Percentiles rank a stretch among this genome's conserved stretches.
phyloP scores from a whole-genome alignment of 2,113 vertebrate species.

The Grallaria varia region DNA sequence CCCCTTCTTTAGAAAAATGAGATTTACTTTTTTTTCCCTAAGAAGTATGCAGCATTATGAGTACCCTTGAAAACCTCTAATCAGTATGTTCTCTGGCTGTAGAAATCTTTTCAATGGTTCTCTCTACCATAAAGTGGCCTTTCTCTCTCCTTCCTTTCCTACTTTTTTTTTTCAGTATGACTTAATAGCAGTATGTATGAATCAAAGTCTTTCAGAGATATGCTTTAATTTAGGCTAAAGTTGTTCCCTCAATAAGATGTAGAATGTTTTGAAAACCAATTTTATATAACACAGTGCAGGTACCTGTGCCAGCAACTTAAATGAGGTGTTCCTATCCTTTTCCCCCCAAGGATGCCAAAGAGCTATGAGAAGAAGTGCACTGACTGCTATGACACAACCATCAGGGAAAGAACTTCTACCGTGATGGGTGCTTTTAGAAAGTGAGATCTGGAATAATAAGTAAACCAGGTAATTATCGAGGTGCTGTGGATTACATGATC shows the following conservation, averaged over 20 bases:
- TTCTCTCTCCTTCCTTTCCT: not conserved
- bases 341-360: not conserved
- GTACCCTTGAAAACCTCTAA: constrained; percentile 4
- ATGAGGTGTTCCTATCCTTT: not conserved
- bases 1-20: not conserved
- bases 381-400: not conserved
- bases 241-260: not conserved
- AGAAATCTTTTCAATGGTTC: not conserved
- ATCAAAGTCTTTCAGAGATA: not conserved
- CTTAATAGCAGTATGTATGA: not conserved
- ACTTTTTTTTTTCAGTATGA: not conserved
- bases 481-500: not conserved
- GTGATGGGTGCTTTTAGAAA: not conserved
- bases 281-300: not conserved
- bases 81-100: not conserved
- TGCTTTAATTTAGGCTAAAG: not conserved
- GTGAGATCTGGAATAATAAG: not conserved
- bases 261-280: not conserved
- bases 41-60: not conserved
- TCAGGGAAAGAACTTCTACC: accelerated
- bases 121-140: not conserved
- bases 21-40: not conserved
- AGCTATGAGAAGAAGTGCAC: not conserved
- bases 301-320: not conserved
- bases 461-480: not conserved